These are phyloP conservation scores for Acyrthosiphon pisum DNA, from an alignment of 1,140 invertebrate genomes.

Conservation along the genomic window DNA sequence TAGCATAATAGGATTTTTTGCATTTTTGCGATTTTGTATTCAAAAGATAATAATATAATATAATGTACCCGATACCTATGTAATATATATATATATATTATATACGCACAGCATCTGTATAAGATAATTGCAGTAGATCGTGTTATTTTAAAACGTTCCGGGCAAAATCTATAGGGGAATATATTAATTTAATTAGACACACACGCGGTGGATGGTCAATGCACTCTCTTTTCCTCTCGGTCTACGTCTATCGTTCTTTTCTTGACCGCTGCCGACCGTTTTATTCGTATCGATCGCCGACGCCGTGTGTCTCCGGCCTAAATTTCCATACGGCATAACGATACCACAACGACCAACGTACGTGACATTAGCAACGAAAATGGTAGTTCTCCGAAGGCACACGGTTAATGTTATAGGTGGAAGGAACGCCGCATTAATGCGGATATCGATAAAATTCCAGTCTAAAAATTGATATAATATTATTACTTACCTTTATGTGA, in stretches of 20 bases:
- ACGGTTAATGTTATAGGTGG: not conserved
- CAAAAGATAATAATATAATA: not conserved
- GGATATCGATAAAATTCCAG: not conserved
- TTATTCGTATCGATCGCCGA: slow-evolving; percentile 15
- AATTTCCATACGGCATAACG: slow-evolving; percentile 37
- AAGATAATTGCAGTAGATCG: slow-evolving; percentile 7
- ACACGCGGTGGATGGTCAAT: slow-evolving; percentile 49
- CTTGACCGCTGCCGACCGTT: not conserved
- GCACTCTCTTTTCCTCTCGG: slow-evolving; percentile 31
- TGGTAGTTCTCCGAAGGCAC: not conserved
- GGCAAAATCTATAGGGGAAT: slow-evolving; percentile 43
- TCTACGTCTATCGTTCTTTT: not conserved
- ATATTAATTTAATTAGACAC: slow-evolving; percentile 56
- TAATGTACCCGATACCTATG: not conserved
- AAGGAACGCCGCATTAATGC: not conserved
- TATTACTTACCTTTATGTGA: not conserved
- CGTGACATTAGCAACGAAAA: not conserved
- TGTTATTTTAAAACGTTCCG: slow-evolving; percentile 49
- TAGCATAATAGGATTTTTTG: not conserved
- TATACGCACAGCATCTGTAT: not conserved
- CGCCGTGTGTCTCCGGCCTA: slow-evolving; percentile 2
- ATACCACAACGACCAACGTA: not conserved
- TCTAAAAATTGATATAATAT: not conserved
- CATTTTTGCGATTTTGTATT: not conserved
- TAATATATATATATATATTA: not conserved